Percentiles rank a stretch among this genome's conserved stretches.
Conservation (phyloP, 2,888 invertebrate genomes). For the Dicranocentrus wangi region DNA sequence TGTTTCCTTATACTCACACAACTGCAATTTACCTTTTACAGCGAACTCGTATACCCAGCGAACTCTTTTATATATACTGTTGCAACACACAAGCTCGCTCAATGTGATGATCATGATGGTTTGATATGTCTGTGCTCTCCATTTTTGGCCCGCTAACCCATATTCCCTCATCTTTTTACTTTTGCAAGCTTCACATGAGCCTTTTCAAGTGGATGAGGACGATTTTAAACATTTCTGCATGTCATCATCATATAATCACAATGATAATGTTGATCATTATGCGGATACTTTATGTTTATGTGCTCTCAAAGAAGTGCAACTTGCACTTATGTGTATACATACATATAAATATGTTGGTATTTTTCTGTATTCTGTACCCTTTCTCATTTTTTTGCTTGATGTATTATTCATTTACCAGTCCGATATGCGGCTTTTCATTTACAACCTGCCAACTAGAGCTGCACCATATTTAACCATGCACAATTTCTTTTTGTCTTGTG, state of each 20-base stretch:
- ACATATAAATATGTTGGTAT: background rate
- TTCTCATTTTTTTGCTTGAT: background rate
- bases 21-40: background rate
- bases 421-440: background rate
- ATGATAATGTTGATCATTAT: background rate
- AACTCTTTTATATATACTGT: background rate
- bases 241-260: constrained; percentile 17
- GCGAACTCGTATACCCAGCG: background rate
- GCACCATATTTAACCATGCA: constrained; percentile 56
- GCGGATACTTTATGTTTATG: background rate
- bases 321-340: background rate
- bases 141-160: constrained; percentile 63
- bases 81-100: background rate
- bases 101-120: constrained; percentile 19
- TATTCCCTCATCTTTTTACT: constrained; percentile 40
- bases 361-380: background rate
- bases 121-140: constrained; percentile 54
- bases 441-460: constrained; percentile 42
- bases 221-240: constrained; percentile 21
- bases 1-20: constrained; percentile 30
- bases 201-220: constrained; percentile 31
- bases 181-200: constrained; percentile 11
- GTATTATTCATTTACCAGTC: background rate
- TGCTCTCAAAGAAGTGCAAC: background rate
- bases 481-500: constrained; percentile 1